Conservation (phyloP, 2,888 invertebrate genomes). For the Abrostola tripartita region DNA sequence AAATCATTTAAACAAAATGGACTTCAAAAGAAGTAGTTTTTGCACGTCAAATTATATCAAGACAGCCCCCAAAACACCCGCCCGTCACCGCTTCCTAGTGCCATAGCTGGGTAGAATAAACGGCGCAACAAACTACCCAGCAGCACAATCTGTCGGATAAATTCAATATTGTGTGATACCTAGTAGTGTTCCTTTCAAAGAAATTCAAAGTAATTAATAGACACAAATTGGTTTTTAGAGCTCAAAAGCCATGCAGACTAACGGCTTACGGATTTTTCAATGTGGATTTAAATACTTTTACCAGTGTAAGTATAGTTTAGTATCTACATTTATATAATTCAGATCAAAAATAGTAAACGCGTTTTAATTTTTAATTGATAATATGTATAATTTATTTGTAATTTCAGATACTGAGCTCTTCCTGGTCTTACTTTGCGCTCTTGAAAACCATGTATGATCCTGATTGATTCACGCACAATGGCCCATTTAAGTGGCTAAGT, state of each 20-base stretch:
- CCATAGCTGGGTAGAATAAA: too few species aligned
- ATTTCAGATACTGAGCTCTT: slow-evolving; percentile 45
- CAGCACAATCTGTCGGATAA: too few species aligned
- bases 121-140: too few species aligned
- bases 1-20: too few species aligned
- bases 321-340: background rate
- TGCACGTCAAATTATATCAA: too few species aligned
- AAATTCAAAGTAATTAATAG: background rate
- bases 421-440: slow-evolving; percentile 53
- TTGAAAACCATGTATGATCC: slow-evolving; percentile 41
- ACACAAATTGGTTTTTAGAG: slow-evolving; percentile 23
- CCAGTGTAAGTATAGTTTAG: slow-evolving; percentile 39
- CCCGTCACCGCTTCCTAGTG: too few species aligned
- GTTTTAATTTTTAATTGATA: too few species aligned
- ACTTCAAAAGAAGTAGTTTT: too few species aligned
- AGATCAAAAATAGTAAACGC: background rate
- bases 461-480: too few species aligned
- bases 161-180: too few species aligned
- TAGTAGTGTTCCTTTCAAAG: background rate
- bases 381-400: background rate
- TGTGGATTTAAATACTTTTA: slow-evolving; percentile 32
- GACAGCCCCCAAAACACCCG: too few species aligned
- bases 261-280: slow-evolving; percentile 38
- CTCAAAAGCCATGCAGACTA: slow-evolving; percentile 33
- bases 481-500: too few species aligned